These are phyloP conservation scores for Poecile atricapillus DNA, from an alignment of 2,113 vertebrate genomes.

Conservation along the genomic window DNA sequence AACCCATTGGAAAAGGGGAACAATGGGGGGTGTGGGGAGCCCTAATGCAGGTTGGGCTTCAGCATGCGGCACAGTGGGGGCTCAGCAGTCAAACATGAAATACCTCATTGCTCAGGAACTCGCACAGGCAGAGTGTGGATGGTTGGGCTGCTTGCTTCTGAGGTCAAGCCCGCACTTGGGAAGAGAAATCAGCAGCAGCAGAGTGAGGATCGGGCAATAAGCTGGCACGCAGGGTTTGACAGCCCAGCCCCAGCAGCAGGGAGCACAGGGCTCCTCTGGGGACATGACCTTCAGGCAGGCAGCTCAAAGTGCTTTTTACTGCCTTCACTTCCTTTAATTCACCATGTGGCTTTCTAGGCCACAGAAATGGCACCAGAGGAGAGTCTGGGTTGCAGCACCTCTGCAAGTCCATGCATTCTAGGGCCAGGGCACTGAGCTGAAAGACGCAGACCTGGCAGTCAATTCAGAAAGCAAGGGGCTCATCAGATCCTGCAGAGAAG, in stretches of 20 bases:
- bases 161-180: background rate
- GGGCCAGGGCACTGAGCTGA: background rate
- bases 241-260: background rate
- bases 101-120: slow-evolving; percentile 72
- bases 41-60: slow-evolving; percentile 34
- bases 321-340: background rate
- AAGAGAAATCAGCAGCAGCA: background rate
- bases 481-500: background rate
- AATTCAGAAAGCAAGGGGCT: background rate
- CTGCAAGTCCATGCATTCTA: background rate
- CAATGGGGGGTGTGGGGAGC: background rate
- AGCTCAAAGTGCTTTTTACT: background rate
- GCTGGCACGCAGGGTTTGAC: background rate
- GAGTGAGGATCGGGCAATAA: background rate
- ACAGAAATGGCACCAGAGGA: background rate
- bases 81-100: slow-evolving; percentile 66
- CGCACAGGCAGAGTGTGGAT: background rate
- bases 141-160: background rate
- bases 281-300: background rate
- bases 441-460: background rate
- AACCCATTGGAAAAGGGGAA: slow-evolving; percentile 17
- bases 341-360: background rate
- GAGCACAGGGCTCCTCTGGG: background rate
- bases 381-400: background rate
- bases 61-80: background rate